Percentiles rank a stretch among this genome's conserved stretches.
Conservation (phyloP, 2,888 invertebrate species). For the Pyralis farinalis region DNA sequence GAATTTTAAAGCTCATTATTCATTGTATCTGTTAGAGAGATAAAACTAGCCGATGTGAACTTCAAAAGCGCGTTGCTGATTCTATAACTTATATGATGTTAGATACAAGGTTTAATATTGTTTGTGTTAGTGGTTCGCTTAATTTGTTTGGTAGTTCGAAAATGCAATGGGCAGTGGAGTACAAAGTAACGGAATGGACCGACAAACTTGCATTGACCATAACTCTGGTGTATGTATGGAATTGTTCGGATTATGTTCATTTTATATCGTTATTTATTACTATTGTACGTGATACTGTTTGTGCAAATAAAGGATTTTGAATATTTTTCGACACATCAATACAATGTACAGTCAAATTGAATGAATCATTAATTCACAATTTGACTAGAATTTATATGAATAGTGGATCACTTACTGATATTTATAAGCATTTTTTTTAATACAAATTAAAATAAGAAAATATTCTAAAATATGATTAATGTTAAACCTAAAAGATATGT, state of each 20-base stretch:
- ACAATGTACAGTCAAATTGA: too few species aligned
- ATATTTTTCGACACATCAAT: too few species aligned
- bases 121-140: constrained; percentile 10
- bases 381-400: too few species aligned
- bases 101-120: constrained; percentile 24
- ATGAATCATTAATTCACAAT: too few species aligned
- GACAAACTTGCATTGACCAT: constrained; percentile 55
- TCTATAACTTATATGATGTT: neutral
- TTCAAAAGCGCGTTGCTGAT: neutral
- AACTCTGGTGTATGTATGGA: constrained; percentile 40
- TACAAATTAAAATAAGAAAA: too few species aligned
- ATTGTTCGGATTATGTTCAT: constrained; percentile 32
- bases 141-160: constrained; percentile 25
- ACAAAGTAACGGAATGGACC: constrained; percentile 50
- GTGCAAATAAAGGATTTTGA: constrained; percentile 1
- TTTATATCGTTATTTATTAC: constrained; percentile 33
- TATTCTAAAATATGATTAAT: too few species aligned
- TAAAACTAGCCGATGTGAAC: constrained; percentile 25
- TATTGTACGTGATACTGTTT: neutral
- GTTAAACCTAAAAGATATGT: too few species aligned
- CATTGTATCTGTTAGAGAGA: neutral
- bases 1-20: constrained; percentile 6
- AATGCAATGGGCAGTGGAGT: constrained; percentile 35
- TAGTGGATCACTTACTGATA: too few species aligned
- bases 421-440: too few species aligned